A percentile compares a stretch with the other conserved stretches of the same genome.
phyloP scores from a whole-genome alignment of 2,113 vertebrate species.

The Martes martes region DNA sequence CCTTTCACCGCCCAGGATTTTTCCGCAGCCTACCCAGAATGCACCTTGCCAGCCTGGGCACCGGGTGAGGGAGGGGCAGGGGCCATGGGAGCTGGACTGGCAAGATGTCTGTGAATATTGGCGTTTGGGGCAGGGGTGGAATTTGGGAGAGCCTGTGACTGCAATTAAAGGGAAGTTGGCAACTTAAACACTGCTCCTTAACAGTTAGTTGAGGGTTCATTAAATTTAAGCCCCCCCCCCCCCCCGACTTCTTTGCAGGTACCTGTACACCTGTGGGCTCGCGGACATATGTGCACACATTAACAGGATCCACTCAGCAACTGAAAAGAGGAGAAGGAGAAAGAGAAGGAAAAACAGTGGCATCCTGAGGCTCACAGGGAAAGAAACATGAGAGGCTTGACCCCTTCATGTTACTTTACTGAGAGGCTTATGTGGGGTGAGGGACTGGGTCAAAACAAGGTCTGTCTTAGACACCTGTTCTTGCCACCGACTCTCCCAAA shows the following conservation, averaged over 20 bases:
- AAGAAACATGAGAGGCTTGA: slow-evolving; percentile 44
- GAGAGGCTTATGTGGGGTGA: neutral
- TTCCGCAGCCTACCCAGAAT: slow-evolving; percentile 27
- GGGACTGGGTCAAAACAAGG: slow-evolving; percentile 28
- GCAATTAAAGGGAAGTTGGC: neutral
- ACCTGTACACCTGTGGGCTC: neutral
- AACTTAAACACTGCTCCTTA: neutral
- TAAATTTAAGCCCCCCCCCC: neutral
- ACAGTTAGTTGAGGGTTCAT: neutral
- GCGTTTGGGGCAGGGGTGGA: neutral
- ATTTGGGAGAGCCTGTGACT: neutral
- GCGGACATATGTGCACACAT: accelerated
- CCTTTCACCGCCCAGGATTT: neutral
- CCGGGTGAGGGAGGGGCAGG: neutral
- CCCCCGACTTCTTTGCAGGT: neutral
- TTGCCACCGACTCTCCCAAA: neutral
- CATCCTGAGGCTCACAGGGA: neutral
- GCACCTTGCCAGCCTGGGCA: neutral
- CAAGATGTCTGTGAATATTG: neutral
- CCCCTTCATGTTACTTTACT: neutral
- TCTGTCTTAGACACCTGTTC: slow-evolving; percentile 49
- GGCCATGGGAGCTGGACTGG: neutral
- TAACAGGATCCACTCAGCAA: neutral
- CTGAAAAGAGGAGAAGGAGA: neutral
- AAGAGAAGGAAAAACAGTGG: neutral